Conservation (phyloP, 2,888 invertebrate species). For the Zhuqinia jingwanae region DNA sequence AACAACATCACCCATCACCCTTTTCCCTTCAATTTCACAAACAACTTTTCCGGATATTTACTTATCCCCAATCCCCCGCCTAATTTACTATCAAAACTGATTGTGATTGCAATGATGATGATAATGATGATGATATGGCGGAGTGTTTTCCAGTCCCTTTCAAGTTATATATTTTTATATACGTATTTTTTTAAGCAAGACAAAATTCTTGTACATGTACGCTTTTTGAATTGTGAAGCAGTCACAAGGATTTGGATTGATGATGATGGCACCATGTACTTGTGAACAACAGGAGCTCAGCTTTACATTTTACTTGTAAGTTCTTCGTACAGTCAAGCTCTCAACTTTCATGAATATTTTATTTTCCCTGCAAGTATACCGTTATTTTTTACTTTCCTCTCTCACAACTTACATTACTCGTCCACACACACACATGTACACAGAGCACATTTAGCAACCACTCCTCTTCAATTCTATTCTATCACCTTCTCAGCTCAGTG, state of each 20-base stretch:
- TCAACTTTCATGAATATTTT: constrained; percentile 41
- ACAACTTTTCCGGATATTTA: no score
- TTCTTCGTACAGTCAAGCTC: constrained; percentile 5
- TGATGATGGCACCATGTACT: constrained; percentile 17
- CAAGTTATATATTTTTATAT: no score
- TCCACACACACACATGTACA: background rate
- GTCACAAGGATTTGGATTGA: constrained; percentile 16
- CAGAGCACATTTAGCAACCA: no score
- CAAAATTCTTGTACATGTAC: no score
- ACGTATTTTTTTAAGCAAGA: no score
- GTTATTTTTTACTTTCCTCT: background rate
- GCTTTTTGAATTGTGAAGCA: background rate
- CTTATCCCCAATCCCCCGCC: background rate
- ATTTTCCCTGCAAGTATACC: background rate
- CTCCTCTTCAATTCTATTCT: background rate
- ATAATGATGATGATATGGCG: background rate
- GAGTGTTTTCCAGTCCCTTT: background rate
- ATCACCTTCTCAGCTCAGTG: background rate
- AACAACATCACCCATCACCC: no score
- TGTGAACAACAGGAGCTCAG: constrained; percentile 12
- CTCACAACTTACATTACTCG: background rate
- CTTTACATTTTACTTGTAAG: background rate
- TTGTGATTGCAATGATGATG: background rate
- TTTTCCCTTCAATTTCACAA: no score
- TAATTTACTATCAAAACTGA: constrained; percentile 27